Conservation (phyloP, 2,113 vertebrate species). For the Suricata suricatta region DNA sequence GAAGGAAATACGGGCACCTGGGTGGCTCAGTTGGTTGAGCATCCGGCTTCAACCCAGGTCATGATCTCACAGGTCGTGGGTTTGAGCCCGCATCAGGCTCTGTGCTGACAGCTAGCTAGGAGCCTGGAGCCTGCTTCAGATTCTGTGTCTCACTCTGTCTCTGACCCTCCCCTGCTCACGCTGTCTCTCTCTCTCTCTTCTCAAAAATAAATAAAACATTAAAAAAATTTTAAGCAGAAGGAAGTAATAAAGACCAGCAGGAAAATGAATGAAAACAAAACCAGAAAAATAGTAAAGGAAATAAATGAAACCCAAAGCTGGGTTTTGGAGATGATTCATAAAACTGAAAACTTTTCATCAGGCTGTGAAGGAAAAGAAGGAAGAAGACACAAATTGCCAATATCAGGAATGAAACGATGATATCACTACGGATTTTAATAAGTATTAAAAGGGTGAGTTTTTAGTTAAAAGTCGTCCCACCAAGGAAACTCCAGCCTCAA, state of each 20-base stretch:
- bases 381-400: background rate
- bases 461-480: background rate
- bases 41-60: too few relatives aligned
- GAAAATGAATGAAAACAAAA: background rate
- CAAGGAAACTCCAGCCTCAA: background rate
- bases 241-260: background rate
- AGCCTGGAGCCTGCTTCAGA: too few relatives aligned
- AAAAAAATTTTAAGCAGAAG: background rate
- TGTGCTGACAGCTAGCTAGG: too few relatives aligned
- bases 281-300: background rate
- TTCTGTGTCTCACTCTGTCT: too few relatives aligned
- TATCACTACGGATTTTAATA: background rate
- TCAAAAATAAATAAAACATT: too few relatives aligned
- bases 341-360: background rate
- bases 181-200: too few relatives aligned
- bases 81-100: too few relatives aligned
- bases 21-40: too few relatives aligned
- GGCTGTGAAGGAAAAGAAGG: background rate
- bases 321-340: background rate
- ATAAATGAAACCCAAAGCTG: background rate
- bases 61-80: too few relatives aligned
- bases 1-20: too few relatives aligned
- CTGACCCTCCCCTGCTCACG: too few relatives aligned
- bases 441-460: background rate
- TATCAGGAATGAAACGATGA: background rate